Evolutionary conservation across 2,113 vertebrate genomes (phyloP), one percentile per base, ranked within the genome.

Genomic region (Myodes glareolus): DNA sequence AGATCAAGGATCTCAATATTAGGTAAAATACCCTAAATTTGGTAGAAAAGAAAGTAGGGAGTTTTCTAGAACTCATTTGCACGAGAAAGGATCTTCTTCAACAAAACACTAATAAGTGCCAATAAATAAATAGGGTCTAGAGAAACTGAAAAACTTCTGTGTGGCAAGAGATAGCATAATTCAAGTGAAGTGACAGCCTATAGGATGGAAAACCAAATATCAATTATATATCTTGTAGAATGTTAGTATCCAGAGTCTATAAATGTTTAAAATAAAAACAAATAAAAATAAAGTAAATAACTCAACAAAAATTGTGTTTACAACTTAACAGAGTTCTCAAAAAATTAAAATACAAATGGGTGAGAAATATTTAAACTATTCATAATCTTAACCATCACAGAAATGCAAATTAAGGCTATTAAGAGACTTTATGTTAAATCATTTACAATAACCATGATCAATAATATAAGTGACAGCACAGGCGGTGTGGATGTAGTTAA

Each of bases 331-430:
- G 52, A n/a, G 11, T 58, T 58, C 21, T 13, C 19, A 78, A 55
- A 25, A 58, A 58, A 58, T 7, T 7, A 21, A 55, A 80, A n/a
- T 36, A 36, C 4, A 55, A 23, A 13, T 23, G 4, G 50, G 19
- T 11, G 29, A 21, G 14, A 80, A 78, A 78, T 31, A 78, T 29
- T 52, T 47, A 52, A 72, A 78, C 19, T 33, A 78, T 78, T 78
- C 1, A 80, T 3, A 73, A 39, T 1, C 3, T 33, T 80, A 12
- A 1, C 19, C 9, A 23, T 23, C 50, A 55, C 10, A 1, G 4
- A 25, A 58, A 81, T 81, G 50, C 31, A 58, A 58, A 81, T 55
- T 6, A 58, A 58, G 36, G 36, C 52, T n/a, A 81, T 27, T 58
- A n/a, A 39, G 52, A 81, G 21, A n/a, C 58, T 81, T 58, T 58